Percentiles rank a stretch among this genome's conserved stretches.
Conservation (phyloP, 2,113 vertebrate species). For the Brachypodius melanocephalos region DNA sequence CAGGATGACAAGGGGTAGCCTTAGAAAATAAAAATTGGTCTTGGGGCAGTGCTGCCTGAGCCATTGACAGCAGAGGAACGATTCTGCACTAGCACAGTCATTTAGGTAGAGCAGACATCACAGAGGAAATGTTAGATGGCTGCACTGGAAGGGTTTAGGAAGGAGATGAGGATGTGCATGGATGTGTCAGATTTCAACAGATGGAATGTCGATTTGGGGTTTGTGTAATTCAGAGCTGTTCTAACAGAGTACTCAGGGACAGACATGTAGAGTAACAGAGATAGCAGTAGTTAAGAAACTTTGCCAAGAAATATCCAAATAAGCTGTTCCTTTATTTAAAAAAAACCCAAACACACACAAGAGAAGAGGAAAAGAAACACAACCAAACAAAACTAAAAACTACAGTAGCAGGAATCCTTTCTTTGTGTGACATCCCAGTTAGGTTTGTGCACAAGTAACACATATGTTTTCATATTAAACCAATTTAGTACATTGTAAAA, state of each 20-base stretch:
- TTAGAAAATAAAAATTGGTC: neutral
- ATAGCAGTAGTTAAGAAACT: neutral
- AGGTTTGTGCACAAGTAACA: neutral
- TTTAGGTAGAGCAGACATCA: neutral
- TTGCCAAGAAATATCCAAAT: neutral
- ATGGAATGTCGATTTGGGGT: neutral
- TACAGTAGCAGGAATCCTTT: neutral
- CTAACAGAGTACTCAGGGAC: neutral
- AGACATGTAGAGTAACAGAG: neutral
- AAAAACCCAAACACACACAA: neutral
- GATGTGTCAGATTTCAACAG: neutral
- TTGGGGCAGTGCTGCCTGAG: neutral
- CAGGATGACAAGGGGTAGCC: rapidly evolving
- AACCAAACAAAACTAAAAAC: neutral
- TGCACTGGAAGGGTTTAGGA: neutral
- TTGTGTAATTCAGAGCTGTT: neutral
- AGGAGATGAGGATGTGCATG: neutral
- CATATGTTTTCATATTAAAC: neutral
- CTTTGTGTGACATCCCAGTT: neutral
- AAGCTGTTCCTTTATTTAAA: neutral
- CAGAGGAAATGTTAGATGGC: neutral
- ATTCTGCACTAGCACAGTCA: neutral
- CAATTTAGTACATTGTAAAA: neutral
- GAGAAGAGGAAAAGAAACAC: neutral
- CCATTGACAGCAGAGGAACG: neutral